Conservation (phyloP, 2,113 vertebrate genomes). For the Tringa solitaria region DNA sequence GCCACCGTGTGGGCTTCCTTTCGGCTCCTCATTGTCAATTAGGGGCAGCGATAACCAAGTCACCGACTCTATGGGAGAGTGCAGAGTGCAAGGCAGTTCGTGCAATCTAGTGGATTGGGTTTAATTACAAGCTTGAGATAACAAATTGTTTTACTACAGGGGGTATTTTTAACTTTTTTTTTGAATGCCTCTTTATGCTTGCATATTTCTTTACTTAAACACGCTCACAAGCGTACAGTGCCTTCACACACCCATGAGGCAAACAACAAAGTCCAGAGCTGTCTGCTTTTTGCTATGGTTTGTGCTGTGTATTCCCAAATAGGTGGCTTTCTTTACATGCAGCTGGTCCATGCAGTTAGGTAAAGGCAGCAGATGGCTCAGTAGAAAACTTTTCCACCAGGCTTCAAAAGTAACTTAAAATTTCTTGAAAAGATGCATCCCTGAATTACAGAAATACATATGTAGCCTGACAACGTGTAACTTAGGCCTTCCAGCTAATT, state of each 20-base stretch:
- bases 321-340: background rate
- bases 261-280: background rate
- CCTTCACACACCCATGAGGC: background rate
- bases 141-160: background rate
- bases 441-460: background rate
- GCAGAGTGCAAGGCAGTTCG: background rate
- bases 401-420: background rate
- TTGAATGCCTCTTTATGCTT: background rate
- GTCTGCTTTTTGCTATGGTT: background rate
- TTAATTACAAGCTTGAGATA: background rate
- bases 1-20: constrained; percentile 8
- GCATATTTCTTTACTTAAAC: background rate
- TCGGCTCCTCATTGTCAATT: background rate
- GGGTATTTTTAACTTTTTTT: background rate
- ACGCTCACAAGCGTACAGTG: background rate
- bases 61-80: background rate
- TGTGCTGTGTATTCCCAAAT: background rate
- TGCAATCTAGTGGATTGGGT: background rate
- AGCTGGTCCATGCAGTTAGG: background rate
- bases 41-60: background rate
- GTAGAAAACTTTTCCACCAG: background rate
- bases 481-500: background rate
- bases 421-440: background rate
- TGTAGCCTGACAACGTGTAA: background rate
- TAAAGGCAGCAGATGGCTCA: background rate